Evolutionary conservation across 2,888 invertebrate genomes (phyloP).

Genomic region (Monoplex corrugatus): DNA sequence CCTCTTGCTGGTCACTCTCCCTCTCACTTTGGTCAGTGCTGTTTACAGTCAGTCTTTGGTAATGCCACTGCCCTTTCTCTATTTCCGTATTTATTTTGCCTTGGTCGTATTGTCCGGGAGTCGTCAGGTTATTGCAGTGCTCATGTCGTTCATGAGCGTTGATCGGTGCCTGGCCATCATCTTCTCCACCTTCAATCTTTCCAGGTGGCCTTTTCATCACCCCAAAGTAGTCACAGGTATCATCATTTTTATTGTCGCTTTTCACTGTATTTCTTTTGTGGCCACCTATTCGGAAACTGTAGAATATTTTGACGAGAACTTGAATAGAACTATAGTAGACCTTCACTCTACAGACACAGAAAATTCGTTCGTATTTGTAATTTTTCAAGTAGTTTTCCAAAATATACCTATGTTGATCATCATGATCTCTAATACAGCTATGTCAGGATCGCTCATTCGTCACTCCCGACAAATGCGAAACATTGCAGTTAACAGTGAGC

Average conservation of each 20-base stretch:
- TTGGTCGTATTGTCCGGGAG: background rate
- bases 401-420: background rate
- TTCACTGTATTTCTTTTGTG: background rate
- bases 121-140: background rate
- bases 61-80: background rate
- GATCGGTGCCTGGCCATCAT: background rate
- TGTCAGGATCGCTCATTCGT: background rate
- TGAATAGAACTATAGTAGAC: background rate
- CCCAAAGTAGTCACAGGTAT: background rate
- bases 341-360: background rate
- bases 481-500: background rate
- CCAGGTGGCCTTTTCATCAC: background rate
- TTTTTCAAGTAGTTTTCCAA: background rate
- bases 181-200: background rate
- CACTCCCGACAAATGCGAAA: background rate
- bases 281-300: background rate
- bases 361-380: background rate
- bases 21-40: background rate
- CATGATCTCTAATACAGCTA: background rate
- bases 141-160: background rate
- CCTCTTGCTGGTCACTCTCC: background rate
- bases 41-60: background rate
- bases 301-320: background rate
- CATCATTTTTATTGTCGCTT: background rate
- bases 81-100: background rate